phyloP scores from a whole-genome alignment of 2,888 invertebrate species.

The Tetropium fuscum region DNA sequence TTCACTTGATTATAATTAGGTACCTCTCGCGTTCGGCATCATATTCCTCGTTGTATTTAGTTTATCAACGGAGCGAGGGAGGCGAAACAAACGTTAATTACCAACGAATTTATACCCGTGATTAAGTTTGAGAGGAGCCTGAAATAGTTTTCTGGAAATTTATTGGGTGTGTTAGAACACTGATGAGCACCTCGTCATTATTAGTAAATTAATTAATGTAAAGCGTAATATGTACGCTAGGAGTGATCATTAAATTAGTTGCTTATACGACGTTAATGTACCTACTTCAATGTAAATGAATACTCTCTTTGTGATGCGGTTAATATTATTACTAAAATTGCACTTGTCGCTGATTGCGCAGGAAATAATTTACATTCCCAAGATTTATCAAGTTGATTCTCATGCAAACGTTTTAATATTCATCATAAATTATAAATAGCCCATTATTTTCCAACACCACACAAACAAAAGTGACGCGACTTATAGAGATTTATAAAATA shows the following conservation, averaged over 20 bases:
- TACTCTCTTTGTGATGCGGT: neutral
- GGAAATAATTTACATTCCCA: neutral
- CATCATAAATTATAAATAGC: neutral
- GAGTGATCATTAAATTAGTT: neutral
- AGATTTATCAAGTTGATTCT: neutral
- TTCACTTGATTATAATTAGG: too few species aligned
- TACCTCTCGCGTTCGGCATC: too few species aligned
- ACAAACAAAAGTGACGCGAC: too few species aligned
- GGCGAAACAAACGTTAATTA: conserved; percentile 6
- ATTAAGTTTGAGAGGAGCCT: neutral
- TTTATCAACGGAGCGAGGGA: too few species aligned
- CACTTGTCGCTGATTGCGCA: neutral
- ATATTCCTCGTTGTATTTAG: too few species aligned
- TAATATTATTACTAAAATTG: neutral
- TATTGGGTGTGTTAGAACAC: neutral
- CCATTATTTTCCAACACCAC: neutral
- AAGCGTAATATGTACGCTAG: neutral
- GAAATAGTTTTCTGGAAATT: neutral
- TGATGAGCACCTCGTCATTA: neutral
- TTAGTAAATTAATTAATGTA: neutral
- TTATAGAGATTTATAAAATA: too few species aligned
- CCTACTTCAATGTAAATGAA: neutral
- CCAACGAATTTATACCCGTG: neutral
- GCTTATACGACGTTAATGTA: conserved; percentile 4
- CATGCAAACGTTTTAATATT: neutral